Evolutionary conservation across 2,797 vertebrate species (phyloP).

Genomic region (Podarcis siculus): DNA sequence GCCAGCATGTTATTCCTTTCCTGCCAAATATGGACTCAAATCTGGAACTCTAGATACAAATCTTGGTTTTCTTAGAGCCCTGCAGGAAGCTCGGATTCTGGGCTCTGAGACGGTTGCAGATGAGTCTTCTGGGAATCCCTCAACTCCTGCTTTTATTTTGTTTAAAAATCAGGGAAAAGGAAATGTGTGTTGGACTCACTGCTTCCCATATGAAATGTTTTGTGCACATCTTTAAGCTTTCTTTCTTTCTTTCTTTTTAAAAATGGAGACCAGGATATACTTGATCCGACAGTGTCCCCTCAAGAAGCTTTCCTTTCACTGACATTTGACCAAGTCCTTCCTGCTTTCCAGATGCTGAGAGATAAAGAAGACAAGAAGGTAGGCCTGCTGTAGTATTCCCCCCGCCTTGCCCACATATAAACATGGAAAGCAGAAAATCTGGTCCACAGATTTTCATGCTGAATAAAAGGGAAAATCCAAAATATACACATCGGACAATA

Average conservation of each 20-base stretch:
- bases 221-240: not conserved
- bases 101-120: conserved; percentile 2
- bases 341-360: not conserved
- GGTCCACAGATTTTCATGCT: not conserved
- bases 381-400: no score
- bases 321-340: not conserved
- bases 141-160: not conserved
- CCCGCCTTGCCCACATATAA: not conserved
- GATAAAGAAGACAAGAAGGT: not conserved
- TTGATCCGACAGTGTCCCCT: not conserved
- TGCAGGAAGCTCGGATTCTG: conserved; percentile 1
- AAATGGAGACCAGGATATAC: not conserved
- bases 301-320: not conserved
- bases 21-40: not conserved
- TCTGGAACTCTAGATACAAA: not conserved
- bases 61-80: not conserved
- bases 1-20: conserved; percentile 22
- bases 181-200: not conserved
- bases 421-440: not conserved
- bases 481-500: not conserved
- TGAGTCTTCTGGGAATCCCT: conserved; percentile 11
- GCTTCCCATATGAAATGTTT: not conserved
- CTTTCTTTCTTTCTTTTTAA: no score
- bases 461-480: not conserved
- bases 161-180: conserved; percentile 16